Percentiles rank a stretch among this genome's conserved stretches.
Conservation (phyloP, 2,797 vertebrate species). For the Naso thynnoides region DNA sequence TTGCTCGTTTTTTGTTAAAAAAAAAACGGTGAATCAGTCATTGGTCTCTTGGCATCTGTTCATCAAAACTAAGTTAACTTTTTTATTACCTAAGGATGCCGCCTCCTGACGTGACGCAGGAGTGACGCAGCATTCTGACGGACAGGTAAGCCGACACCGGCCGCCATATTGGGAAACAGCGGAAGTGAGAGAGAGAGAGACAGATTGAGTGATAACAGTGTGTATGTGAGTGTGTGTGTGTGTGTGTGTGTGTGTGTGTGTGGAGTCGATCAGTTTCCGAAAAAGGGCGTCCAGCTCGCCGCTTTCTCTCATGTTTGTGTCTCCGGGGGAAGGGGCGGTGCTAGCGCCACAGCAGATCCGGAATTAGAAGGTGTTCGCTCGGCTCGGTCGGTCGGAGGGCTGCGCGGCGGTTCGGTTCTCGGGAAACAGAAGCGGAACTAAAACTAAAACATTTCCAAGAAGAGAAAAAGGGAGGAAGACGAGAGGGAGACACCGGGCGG, state of each 20-base stretch:
- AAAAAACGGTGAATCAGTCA: neutral
- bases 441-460: neutral
- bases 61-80: neutral
- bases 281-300: conserved; percentile 59
- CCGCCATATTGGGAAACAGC: conserved; percentile 78
- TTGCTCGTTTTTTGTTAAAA: neutral
- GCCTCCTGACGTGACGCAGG: conserved; percentile 66
- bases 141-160: conserved; percentile 83
- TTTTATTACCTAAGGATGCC: conserved; percentile 1
- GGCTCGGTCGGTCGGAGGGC: conserved; percentile 36
- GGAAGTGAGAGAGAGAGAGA: conserved; percentile 75
- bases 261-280: conserved; percentile 60
- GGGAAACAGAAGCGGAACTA: neutral
- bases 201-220: conserved; percentile 36
- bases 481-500: neutral
- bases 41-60: neutral
- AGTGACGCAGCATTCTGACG: conserved; percentile 70
- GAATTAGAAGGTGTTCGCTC: conserved; percentile 56
- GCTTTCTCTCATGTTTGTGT: conserved; percentile 36
- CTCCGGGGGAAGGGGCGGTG: conserved; percentile 72
- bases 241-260: conserved; percentile 24
- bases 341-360: conserved; percentile 61
- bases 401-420: conserved; percentile 37
- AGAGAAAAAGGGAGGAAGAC: neutral
- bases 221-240: conserved; percentile 22